Evolutionary conservation across 2,888 invertebrate species (phyloP).

Genomic region (Idaea biselata): DNA sequence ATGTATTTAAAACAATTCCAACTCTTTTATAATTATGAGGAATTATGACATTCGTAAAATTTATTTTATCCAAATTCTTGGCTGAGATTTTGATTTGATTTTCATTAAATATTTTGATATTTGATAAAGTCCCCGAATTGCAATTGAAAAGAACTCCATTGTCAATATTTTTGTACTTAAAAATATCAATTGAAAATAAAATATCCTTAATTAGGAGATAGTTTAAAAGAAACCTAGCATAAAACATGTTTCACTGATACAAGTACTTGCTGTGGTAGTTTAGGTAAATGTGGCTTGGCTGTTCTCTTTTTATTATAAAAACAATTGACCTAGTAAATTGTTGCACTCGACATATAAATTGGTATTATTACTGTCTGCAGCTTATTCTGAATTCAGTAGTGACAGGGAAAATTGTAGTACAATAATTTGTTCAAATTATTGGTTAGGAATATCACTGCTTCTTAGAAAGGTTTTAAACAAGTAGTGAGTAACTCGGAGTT

Average conservation of each 20-base stretch:
- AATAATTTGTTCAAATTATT: constrained; percentile 7
- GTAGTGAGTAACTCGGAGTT: constrained; percentile 16
- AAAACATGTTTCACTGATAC: constrained; percentile 13
- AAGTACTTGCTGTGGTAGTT: neutral
- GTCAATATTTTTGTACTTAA: constrained; percentile 52
- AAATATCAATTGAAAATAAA: constrained; percentile 38
- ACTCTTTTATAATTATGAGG: constrained; percentile 35
- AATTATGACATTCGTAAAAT: constrained; percentile 19
- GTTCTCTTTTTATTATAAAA: neutral
- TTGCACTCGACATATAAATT: constrained; percentile 9
- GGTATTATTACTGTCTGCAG: constrained; percentile 51
- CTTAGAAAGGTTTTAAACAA: constrained; percentile 13
- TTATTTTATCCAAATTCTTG: constrained; percentile 19
- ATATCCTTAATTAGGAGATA: constrained; percentile 17
- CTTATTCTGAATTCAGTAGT: constrained; percentile 16
- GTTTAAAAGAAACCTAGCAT: constrained; percentile 15
- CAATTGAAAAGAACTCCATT: constrained; percentile 52
- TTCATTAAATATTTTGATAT: constrained; percentile 44
- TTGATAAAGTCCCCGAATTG: constrained; percentile 26
- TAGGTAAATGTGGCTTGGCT: neutral
- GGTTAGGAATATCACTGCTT: constrained; percentile 4
- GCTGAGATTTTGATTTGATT: constrained; percentile 36
- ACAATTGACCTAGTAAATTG: neutral
- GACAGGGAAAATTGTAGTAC: neutral
- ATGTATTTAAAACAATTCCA: constrained; percentile 52